phyloP scores from a whole-genome alignment of 2,888 invertebrate species.

The Dicranocentrus wangi region DNA sequence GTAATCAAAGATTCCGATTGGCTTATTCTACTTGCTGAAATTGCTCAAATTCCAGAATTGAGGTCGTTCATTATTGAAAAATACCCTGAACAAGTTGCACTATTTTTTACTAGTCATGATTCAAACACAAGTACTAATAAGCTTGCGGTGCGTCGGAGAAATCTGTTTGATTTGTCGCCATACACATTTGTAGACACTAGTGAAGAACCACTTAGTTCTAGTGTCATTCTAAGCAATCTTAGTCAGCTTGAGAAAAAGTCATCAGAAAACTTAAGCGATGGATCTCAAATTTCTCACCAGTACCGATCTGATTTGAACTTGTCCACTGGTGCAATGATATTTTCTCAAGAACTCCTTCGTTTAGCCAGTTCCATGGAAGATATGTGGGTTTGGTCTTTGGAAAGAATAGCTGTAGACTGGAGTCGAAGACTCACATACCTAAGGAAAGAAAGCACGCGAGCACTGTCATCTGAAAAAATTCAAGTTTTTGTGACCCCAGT shows the following conservation, averaged over 20 bases:
- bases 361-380: conserved; percentile 70
- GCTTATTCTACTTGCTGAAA: conserved; percentile 68
- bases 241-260: conserved; percentile 36
- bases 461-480: conserved; percentile 55
- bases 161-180: conserved; percentile 57
- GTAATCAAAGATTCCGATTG: conserved; percentile 58
- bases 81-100: conserved; percentile 66
- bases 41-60: conserved; percentile 65
- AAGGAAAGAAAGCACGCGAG: conserved; percentile 66
- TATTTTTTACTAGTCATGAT: conserved; percentile 64
- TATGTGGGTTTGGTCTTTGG: conserved; percentile 69
- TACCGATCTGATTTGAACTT: conserved; percentile 52
- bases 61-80: conserved; percentile 54
- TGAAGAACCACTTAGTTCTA: conserved; percentile 60
- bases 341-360: conserved; percentile 69
- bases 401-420: conserved; percentile 70
- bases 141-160: conserved; percentile 33
- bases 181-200: conserved; percentile 57
- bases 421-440: conserved; percentile 59
- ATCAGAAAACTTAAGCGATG: background rate
- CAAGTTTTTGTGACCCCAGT: conserved; percentile 67
- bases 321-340: conserved; percentile 40
- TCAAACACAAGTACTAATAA: background rate
- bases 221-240: conserved; percentile 35
- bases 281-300: background rate